Conservation (phyloP, 2,113 vertebrate species). For the Ariopsis seemanni region DNA sequence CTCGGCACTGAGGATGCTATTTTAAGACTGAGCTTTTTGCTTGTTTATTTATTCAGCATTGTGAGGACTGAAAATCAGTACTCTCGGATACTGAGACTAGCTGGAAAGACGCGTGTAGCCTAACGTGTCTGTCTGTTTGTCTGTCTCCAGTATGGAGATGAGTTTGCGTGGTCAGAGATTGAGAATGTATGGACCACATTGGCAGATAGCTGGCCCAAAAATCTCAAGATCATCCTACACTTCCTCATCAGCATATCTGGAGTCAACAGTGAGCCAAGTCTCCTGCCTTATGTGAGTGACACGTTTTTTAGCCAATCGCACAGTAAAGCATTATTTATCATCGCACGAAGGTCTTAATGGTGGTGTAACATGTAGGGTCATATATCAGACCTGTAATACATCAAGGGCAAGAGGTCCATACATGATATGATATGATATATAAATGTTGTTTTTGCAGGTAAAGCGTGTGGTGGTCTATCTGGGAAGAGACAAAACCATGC, state of each 20-base stretch:
- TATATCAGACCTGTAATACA: not conserved
- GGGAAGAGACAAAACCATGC: conserved; percentile 98
- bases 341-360: not conserved
- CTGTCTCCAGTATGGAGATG: conserved; percentile 89
- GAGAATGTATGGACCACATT: conserved; percentile 98
- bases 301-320: not conserved
- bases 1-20: not conserved
- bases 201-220: conserved; percentile 98
- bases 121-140: conserved; percentile 6
- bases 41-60: not conserved
- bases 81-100: not conserved
- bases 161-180: conserved; percentile 97
- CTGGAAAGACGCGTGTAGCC: not conserved
- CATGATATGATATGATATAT: not conserved
- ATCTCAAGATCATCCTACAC: conserved; percentile 97
- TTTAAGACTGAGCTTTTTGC: not conserved
- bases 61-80: not conserved
- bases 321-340: not conserved
- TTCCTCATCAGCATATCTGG: conserved; percentile 98
- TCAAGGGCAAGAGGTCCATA: not conserved
- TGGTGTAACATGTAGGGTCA: not conserved
- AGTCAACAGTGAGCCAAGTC: conserved; percentile 96
- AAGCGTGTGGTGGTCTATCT: conserved; percentile 99
- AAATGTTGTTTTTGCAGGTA: conserved; percentile 72
- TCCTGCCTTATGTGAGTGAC: conserved; percentile 92